Evolutionary conservation across 2,797 vertebrate genomes (phyloP).

Genomic region (Cossypha niveicapilla): DNA sequence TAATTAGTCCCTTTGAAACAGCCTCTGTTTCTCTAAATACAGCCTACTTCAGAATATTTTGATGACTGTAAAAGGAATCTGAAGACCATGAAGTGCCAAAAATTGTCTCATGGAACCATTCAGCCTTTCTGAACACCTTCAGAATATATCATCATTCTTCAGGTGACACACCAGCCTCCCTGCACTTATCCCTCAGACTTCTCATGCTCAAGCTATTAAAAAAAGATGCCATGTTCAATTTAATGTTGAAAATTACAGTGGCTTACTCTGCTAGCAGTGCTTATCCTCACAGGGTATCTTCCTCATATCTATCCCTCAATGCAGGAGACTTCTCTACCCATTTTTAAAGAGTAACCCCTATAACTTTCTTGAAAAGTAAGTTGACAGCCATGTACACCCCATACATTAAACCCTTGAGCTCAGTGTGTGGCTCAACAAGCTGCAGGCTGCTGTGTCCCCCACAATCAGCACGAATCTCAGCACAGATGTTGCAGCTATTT

Average conservation of each 20-base stretch:
- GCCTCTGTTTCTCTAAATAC: background rate
- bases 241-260: background rate
- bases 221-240: background rate
- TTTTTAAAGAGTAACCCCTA: background rate
- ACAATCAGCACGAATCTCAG: background rate
- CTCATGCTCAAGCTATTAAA: background rate
- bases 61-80: background rate
- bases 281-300: background rate
- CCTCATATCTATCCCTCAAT: background rate
- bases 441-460: background rate
- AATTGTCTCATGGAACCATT: background rate
- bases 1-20: constrained; percentile 68
- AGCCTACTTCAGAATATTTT: constrained; percentile 17
- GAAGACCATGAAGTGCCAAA: background rate
- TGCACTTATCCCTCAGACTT: background rate
- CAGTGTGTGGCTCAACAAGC: background rate
- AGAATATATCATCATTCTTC: background rate
- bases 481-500: background rate
- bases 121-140: background rate
- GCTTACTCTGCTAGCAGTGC: background rate
- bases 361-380: background rate
- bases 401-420: background rate
- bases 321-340: background rate
- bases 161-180: background rate
- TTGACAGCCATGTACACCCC: background rate